A percentile compares a stretch with the other conserved stretches of the same genome.
Conservation (phyloP, 2,888 invertebrate species). For the Drosophila birchii region DNA sequence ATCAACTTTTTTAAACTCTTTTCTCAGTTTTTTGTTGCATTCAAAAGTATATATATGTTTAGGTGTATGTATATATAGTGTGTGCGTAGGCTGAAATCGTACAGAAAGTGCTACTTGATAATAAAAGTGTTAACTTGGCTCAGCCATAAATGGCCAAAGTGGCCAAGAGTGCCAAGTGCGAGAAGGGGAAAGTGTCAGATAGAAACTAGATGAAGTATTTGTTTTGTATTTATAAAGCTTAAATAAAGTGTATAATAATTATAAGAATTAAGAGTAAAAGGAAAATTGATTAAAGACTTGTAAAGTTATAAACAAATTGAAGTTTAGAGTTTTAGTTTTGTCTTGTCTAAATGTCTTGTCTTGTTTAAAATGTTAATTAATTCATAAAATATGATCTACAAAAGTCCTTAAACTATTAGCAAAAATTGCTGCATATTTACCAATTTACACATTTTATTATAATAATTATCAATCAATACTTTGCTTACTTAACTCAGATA, state of each 20-base stretch:
- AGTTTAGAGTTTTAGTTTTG: too few relatives aligned
- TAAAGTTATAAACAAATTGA: not conserved
- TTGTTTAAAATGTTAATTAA: too few relatives aligned
- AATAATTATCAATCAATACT: too few relatives aligned
- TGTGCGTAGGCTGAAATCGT: slow-evolving; percentile 24
- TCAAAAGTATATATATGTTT: not conserved
- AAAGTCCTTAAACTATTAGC: too few relatives aligned
- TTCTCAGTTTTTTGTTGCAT: not conserved
- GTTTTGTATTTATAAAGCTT: not conserved
- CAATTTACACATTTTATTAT: not conserved
- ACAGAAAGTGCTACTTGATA: slow-evolving; percentile 33
- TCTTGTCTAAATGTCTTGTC: too few relatives aligned
- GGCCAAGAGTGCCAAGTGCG: slow-evolving; percentile 22
- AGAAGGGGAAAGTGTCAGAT: slow-evolving; percentile 30
- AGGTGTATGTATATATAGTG: slow-evolving; percentile 9
- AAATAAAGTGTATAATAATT: not conserved
- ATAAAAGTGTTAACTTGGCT: slow-evolving; percentile 33
- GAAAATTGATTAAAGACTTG: not conserved
- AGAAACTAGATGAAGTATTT: not conserved
- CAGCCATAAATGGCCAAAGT: slow-evolving; percentile 27
- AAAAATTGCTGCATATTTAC: too few relatives aligned
- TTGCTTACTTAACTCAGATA: not conserved
- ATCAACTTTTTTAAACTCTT: not conserved
- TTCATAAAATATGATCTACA: too few relatives aligned
- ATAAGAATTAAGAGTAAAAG: not conserved